These are phyloP conservation scores for Sylvilagus floridanus DNA, from an alignment of 2,797 vertebrate species.

Conservation along the genomic window DNA sequence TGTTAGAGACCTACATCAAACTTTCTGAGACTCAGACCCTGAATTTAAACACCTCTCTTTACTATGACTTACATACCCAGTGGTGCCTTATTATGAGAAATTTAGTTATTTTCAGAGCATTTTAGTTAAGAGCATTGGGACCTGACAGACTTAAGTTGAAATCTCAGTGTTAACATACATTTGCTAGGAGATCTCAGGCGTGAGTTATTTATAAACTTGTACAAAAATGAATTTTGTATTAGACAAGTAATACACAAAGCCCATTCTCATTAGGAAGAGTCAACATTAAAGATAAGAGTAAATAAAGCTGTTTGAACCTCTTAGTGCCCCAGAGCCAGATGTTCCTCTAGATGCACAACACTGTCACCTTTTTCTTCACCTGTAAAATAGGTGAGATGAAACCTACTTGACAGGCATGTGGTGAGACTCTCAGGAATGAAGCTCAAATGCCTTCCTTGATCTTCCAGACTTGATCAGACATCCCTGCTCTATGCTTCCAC, in stretches of 20 bases:
- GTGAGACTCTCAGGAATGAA: not conserved
- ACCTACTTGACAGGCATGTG: not conserved
- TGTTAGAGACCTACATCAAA: not conserved
- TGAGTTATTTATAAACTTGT: not conserved
- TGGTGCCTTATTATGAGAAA: not conserved
- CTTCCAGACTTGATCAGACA: not conserved
- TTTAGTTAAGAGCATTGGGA: not conserved
- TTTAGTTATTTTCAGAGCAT: not conserved
- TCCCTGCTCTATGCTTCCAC: not conserved
- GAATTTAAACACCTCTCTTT: not conserved
- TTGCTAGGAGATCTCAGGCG: not conserved
- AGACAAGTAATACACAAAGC: not conserved
- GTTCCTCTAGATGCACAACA: not conserved
- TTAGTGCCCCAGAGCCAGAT: not conserved
- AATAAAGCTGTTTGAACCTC: not conserved
- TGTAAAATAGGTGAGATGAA: not conserved
- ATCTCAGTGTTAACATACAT: not conserved
- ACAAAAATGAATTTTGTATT: not conserved
- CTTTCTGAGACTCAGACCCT: not conserved
- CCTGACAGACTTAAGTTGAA: not conserved
- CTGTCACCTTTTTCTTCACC: not conserved
- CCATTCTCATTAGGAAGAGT: not conserved
- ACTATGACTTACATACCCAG: not conserved
- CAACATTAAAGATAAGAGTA: not conserved
- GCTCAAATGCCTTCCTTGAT: not conserved